A percentile compares a stretch with the other conserved stretches of the same genome.
These are phyloP conservation scores for Eupithecia centaureata DNA, from an alignment of 2,888 invertebrate genomes.

Conservation along the genomic window DNA sequence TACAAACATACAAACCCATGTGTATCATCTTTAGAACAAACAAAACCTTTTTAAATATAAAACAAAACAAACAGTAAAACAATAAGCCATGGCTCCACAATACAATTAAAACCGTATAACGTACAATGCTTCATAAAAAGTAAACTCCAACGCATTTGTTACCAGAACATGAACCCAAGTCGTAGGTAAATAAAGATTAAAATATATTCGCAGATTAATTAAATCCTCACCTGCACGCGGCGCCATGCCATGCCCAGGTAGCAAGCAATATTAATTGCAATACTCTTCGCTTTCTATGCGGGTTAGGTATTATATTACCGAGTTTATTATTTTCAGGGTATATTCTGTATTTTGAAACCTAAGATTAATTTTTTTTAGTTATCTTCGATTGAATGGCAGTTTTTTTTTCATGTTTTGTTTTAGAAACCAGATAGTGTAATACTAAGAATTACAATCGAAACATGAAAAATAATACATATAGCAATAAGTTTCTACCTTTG, in stretches of 20 bases:
- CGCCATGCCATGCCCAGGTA: constrained; percentile 7
- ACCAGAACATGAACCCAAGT: constrained; percentile 1
- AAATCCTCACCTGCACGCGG: constrained; percentile 29
- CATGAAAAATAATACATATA: too few species aligned
- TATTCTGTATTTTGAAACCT: too few species aligned
- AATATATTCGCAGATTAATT: constrained; percentile 36
- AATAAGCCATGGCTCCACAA: neutral
- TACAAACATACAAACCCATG: too few species aligned
- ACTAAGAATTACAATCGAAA: too few species aligned
- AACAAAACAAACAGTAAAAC: neutral
- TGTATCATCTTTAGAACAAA: neutral
- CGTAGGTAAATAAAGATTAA: constrained; percentile 32
- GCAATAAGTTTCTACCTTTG: too few species aligned
- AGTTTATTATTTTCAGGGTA: neutral
- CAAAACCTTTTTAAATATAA: too few species aligned
- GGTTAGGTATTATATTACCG: neutral
- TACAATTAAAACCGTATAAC: neutral
- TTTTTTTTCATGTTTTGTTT: too few species aligned
- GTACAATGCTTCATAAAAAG: neutral
- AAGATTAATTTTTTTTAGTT: too few species aligned
- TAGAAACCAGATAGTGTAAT: too few species aligned
- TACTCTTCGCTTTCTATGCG: neutral
- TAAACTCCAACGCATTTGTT: neutral
- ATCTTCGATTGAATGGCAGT: too few species aligned
- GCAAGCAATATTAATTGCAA: constrained; percentile 32